phyloP scores from a whole-genome alignment of 2,888 invertebrate species.

The Stegophylla sp. region DNA sequence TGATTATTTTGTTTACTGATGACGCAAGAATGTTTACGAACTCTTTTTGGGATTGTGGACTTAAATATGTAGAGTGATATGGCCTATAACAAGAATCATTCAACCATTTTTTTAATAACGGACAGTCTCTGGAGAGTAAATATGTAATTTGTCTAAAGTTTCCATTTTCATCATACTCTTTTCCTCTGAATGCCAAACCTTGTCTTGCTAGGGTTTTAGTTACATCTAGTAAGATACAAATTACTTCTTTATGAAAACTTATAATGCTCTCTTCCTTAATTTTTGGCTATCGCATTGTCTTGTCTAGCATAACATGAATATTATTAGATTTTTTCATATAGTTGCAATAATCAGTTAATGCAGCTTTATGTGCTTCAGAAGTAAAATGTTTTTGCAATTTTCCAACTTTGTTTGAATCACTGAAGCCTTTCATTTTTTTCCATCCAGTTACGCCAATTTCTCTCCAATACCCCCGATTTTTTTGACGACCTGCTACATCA shows the following conservation, averaged over 20 bases:
- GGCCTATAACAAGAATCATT: constrained; percentile 9
- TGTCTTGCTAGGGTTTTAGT: constrained; percentile 14
- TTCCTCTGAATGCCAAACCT: constrained; percentile 33
- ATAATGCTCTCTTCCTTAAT: constrained; percentile 10
- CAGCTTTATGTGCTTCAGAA: constrained; percentile 13
- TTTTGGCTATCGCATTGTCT: neutral
- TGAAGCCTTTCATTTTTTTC: constrained; percentile 22
- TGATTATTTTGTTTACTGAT: constrained; percentile 9
- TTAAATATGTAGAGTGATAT: constrained; percentile 45
- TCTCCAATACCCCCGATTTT: neutral
- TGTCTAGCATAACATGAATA: constrained; percentile 16
- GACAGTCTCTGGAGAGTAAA: constrained; percentile 27
- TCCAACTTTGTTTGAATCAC: neutral
- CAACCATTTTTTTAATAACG: constrained; percentile 27
- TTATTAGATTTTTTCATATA: constrained; percentile 25
- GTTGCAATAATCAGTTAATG: constrained; percentile 27
- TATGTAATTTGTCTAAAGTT: constrained; percentile 37
- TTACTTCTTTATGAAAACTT: constrained; percentile 35
- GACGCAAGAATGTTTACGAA: constrained; percentile 4
- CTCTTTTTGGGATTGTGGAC: constrained; percentile 53
- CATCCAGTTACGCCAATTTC: constrained; percentile 14
- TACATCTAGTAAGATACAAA: constrained; percentile 15
- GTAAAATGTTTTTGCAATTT: constrained; percentile 26
- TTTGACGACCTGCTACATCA: constrained; percentile 40
- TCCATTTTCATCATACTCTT: constrained; percentile 25